Base-by-base conservation (phyloP, 2,797 vertebrate genomes). In the Syndactyla subalaris region DNA sequence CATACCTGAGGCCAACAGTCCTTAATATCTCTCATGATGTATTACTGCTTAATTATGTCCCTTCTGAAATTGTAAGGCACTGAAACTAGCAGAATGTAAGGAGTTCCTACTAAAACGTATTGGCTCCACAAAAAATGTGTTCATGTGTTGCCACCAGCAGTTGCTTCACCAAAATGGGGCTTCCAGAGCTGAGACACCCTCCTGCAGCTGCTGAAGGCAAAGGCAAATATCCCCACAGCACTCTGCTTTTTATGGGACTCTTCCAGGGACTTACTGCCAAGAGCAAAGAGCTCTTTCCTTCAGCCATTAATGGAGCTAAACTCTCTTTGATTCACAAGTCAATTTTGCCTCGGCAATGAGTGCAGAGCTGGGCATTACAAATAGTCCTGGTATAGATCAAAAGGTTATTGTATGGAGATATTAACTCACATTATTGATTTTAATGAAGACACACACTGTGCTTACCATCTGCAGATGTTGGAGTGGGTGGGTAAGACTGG, bases 381-480 rank as follows among this genome's bases (percentile, higher is more conserved):
- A 58, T 65, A 65, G 84, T 83, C 71, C 77, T 68, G 62, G 58
- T 83, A 38, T 19, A 88, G 89, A 79, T 85, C 52, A 88, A 88
- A 89, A 89, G 72, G 66, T 85, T 63, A 41, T 39, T 89, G 39
- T 48, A 19, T 83, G 73, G 78, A 65, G 70, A 11, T 93, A 62
- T 78, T 93, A 93, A 54, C 62, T 80, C 65, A 51, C 36, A 38
- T 73, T 93, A 90, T 20, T 96, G 85, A 59, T 84, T 88, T 66
- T 84, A 80, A 77, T 62, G 72, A 85, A 87, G 78, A 93, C 51
- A 75, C 41, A 34, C 36, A 41, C 72, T 68, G 54, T 75, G 70
- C 73, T 92, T 86, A 41, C 62, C 62, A 52, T 91, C 82, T 91
- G 89, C 93, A 93, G 85, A 91, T 95, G 89, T 81, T 89, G 82